A percentile compares a stretch with the other conserved stretches of the same genome.
phyloP scores from a whole-genome alignment of 1,140 invertebrate species.

The Lepidurus arcticus region DNA sequence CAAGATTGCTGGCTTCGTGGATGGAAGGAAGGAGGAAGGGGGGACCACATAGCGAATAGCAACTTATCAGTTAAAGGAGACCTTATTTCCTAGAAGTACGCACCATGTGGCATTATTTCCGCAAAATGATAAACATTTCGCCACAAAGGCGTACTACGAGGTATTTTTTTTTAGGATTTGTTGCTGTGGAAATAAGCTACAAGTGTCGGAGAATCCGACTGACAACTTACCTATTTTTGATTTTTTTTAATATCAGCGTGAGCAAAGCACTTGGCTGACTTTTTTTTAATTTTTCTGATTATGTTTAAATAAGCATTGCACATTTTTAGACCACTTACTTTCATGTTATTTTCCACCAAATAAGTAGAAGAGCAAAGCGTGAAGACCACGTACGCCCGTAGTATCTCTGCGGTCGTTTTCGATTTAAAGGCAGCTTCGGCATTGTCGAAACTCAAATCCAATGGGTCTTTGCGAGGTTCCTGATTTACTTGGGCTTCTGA shows the following conservation, averaged over 20 bases:
- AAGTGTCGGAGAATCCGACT: too few species aligned
- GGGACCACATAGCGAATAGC: background rate
- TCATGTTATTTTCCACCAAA: slow-evolving; percentile 89
- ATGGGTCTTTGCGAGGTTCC: slow-evolving; percentile 53
- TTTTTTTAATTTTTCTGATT: background rate
- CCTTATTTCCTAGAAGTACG: background rate
- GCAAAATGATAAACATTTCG: background rate
- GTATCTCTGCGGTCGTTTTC: slow-evolving; percentile 88
- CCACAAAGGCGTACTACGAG: too few species aligned
- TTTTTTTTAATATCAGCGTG: background rate
- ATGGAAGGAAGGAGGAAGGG: background rate
- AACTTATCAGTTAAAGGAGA: background rate
- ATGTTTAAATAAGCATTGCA: background rate
- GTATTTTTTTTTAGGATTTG: too few species aligned
- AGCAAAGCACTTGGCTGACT: background rate
- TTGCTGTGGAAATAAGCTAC: too few species aligned
- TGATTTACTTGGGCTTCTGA: background rate
- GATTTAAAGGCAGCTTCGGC: slow-evolving; percentile 55
- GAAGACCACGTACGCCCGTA: slow-evolving; percentile 88
- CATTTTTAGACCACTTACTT: slow-evolving; percentile 60
- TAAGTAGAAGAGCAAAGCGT: slow-evolving; percentile 82
- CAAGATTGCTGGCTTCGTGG: background rate
- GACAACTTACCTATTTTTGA: background rate
- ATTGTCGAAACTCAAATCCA: slow-evolving; percentile 74
- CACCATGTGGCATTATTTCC: background rate